Conservation (phyloP, 2,113 vertebrate genomes). For the Centropristis striata region DNA sequence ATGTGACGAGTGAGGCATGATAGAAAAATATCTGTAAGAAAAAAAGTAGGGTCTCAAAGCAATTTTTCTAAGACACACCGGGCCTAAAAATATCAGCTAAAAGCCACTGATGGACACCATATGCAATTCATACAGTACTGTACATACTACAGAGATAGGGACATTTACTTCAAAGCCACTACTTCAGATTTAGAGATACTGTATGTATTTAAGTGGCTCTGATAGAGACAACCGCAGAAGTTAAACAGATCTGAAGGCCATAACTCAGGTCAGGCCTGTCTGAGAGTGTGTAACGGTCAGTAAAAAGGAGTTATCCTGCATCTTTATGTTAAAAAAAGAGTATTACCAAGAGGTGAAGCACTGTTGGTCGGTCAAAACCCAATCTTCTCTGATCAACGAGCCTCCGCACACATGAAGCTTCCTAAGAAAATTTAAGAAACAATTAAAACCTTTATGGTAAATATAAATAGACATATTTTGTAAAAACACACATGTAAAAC, state of each 20-base stretch:
- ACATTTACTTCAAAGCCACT: constrained; percentile 33
- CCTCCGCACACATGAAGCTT: constrained; percentile 95
- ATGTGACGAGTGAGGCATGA: background rate
- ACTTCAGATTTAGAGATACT: constrained; percentile 47
- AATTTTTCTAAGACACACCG: background rate
- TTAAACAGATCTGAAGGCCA: constrained; percentile 42
- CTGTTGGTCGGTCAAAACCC: constrained; percentile 95
- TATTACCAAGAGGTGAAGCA: constrained; percentile 96
- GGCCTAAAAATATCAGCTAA: background rate
- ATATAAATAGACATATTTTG: background rate
- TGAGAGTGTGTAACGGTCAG: constrained; percentile 12
- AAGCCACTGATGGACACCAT: constrained; percentile 48
- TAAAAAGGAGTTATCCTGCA: constrained; percentile 50
- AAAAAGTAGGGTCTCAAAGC: background rate
- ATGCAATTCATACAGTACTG: constrained; percentile 24
- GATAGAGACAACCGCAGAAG: constrained; percentile 21
- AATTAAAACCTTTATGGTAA: background rate
- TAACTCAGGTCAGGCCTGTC: constrained; percentile 33
- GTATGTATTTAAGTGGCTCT: background rate
- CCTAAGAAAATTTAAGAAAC: constrained; percentile 73
- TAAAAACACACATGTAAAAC: constrained; percentile 9
- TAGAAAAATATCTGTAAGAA: background rate
- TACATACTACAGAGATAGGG: constrained; percentile 15
- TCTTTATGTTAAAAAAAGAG: constrained; percentile 24
- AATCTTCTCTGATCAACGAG: constrained; percentile 93